Evolutionary conservation across 2,888 invertebrate species (phyloP).

Genomic region (Cylloceria caligata): DNA sequence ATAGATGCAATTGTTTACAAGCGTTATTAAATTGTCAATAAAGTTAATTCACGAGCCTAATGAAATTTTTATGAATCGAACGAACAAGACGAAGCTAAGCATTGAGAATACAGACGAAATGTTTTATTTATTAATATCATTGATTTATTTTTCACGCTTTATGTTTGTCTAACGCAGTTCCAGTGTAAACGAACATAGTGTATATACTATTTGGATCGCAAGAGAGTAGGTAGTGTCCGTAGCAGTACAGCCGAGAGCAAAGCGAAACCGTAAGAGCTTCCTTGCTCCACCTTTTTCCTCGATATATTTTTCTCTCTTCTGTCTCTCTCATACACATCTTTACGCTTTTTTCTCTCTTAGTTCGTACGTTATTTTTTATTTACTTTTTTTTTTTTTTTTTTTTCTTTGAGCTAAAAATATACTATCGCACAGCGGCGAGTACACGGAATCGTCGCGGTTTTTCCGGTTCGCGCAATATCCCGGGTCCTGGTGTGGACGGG

Average conservation of each 20-base stretch:
- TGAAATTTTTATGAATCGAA: no score
- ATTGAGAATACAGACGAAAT: neutral
- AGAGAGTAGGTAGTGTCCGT: conserved; percentile 41
- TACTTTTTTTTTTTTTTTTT: conserved; percentile 40
- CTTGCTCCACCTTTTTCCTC: conserved; percentile 53
- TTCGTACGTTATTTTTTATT: conserved; percentile 74
- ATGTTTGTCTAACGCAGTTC: conserved; percentile 72
- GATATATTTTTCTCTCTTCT: conserved; percentile 75
- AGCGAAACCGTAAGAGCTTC: conserved; percentile 46
- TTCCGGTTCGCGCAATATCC: conserved; percentile 66
- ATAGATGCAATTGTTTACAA: neutral
- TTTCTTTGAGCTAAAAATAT: conserved; percentile 63
- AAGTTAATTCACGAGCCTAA: no score
- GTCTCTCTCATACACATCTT: conserved; percentile 72
- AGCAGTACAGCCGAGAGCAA: conserved; percentile 48
- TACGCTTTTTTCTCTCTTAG: conserved; percentile 79
- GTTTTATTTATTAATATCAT: conserved; percentile 50
- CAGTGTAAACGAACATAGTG: conserved; percentile 12
- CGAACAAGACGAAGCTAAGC: neutral
- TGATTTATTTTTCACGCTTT: conserved; percentile 79
- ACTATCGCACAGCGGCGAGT: conserved; percentile 61
- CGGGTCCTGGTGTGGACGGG: conserved; percentile 63
- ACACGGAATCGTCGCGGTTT: conserved; percentile 66
- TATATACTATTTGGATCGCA: conserved; percentile 11
- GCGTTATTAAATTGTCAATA: neutral